These are phyloP conservation scores for Tethea ocularis DNA, from an alignment of 2,888 invertebrate species.

Conservation along the genomic window DNA sequence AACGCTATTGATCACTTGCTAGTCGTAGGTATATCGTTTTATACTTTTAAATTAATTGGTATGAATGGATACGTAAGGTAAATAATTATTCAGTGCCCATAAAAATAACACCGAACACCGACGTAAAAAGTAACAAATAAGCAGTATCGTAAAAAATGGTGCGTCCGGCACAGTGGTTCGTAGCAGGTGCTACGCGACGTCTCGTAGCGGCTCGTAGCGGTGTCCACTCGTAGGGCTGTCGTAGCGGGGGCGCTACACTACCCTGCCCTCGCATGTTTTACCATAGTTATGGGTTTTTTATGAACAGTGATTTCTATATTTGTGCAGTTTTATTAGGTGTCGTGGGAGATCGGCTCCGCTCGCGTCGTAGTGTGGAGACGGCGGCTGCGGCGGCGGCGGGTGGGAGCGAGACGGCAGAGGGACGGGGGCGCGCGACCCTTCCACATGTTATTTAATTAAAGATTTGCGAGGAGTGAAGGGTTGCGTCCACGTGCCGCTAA, in stretches of 20 bases:
- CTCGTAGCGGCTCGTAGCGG: conserved; percentile 14
- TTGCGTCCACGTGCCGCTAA: conserved; percentile 22
- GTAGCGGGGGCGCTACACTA: conserved; percentile 14
- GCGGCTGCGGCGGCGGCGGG: neutral
- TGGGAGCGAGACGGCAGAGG: conserved; percentile 1
- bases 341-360: conserved; percentile 16
- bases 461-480: conserved; percentile 39
- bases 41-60: too few species aligned
- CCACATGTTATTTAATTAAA: conserved; percentile 48
- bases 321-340: conserved; percentile 44
- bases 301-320: conserved; percentile 60
- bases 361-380: neutral
- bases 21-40: too few species aligned
- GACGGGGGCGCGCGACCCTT: conserved; percentile 22
- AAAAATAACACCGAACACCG: neutral
- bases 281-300: conserved; percentile 44
- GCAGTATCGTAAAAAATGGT: neutral
- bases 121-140: neutral
- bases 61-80: neutral
- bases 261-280: conserved; percentile 38
- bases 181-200: conserved; percentile 17
- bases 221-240: conserved; percentile 10
- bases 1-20: neutral
- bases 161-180: conserved; percentile 16
- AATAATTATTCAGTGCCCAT: neutral